These are phyloP conservation scores for Pseudopodoces humilis DNA, from an alignment of 2,113 vertebrate species.

Conservation along the genomic window DNA sequence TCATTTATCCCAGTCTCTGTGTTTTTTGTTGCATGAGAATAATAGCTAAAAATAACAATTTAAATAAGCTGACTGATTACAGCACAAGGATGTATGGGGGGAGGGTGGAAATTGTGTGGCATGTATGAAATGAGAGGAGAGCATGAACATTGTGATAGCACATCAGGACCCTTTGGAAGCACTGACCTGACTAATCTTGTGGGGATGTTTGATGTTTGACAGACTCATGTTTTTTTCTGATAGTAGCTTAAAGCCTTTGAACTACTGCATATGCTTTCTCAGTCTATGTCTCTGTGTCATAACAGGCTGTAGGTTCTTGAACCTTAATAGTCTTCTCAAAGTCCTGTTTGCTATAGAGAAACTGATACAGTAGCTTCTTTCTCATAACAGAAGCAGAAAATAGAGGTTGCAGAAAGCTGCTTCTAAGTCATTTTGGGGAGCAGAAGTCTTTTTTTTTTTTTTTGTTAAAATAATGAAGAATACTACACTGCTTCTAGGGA, in stretches of 20 bases:
- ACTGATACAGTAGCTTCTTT: no score
- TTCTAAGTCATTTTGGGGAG: neutral
- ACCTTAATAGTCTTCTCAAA: constrained; percentile 38
- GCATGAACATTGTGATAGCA: neutral
- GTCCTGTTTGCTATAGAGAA: neutral
- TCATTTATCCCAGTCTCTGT: neutral
- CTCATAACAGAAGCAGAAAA: neutral
- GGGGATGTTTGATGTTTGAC: constrained; percentile 18
- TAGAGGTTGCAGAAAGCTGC: neutral
- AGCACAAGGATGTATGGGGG: neutral
- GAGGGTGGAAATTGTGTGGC: neutral
- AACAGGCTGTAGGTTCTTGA: constrained; percentile 15
- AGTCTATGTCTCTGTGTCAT: neutral
- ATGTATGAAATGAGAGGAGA: neutral
- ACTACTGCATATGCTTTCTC: neutral
- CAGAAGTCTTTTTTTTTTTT: neutral
- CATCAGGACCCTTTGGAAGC: neutral
- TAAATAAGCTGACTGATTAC: neutral
- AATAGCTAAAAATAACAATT: neutral
- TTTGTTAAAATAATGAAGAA: neutral
- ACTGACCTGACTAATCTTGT: neutral
- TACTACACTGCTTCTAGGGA: neutral
- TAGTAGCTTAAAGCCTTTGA: constrained; percentile 41
- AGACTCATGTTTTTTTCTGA: neutral
- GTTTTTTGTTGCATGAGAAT: neutral